A percentile compares a stretch with the other conserved stretches of the same genome.
Conservation (phyloP, 2,797 vertebrate species). For the Cynodonichthys magdalenae region DNA sequence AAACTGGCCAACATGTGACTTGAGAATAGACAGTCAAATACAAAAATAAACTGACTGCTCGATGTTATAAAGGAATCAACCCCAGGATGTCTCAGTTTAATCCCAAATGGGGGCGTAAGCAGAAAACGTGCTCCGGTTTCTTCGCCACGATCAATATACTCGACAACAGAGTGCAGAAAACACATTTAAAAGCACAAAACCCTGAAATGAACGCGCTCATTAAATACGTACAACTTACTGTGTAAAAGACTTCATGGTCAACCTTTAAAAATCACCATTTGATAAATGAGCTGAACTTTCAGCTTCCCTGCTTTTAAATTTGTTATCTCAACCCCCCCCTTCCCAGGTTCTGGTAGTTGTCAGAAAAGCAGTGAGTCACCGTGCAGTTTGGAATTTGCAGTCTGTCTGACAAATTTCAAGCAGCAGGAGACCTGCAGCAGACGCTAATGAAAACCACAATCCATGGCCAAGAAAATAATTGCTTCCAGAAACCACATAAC, state of each 20-base stretch:
- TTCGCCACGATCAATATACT: not conserved
- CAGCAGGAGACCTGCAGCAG: constrained; percentile 55
- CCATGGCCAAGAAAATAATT: constrained; percentile 71
- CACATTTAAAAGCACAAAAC: not conserved
- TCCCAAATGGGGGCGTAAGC: not conserved
- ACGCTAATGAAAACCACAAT: constrained; percentile 64
- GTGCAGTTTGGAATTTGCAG: constrained; percentile 59
- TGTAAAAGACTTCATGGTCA: not conserved
- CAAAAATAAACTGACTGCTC: constrained; percentile 14
- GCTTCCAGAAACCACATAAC: constrained; percentile 70
- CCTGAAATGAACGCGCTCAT: not conserved
- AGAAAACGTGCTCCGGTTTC: not conserved
- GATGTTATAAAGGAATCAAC: not conserved
- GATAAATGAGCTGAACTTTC: constrained; percentile 42
- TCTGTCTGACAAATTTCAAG: constrained; percentile 41
- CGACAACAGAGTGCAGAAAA: not conserved
- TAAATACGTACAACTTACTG: constrained; percentile 4
- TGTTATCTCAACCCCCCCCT: constrained; percentile 30
- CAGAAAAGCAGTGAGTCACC: constrained; percentile 67
- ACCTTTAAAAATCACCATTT: constrained; percentile 38
- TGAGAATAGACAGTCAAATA: constrained; percentile 8
- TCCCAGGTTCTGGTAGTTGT: constrained; percentile 28
- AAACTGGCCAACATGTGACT: not conserved
- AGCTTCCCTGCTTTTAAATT: constrained; percentile 42
- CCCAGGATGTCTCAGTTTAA: not conserved